phyloP scores from a whole-genome alignment of 37 sponge, comb jelly and placozoan genomes.

The Beroe ovata region DNA sequence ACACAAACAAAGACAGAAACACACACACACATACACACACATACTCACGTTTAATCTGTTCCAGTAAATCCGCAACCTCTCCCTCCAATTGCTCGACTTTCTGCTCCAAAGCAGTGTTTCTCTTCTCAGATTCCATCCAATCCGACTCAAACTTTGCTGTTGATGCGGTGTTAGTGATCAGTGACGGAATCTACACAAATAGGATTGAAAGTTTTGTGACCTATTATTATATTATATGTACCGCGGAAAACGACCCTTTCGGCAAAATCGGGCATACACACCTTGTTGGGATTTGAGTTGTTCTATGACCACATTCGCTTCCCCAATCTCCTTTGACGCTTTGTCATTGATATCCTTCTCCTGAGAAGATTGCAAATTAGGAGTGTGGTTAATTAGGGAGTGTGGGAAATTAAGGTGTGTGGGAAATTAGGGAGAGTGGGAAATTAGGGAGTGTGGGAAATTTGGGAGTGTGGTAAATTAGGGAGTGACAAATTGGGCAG shows the following conservation, averaged over 20 bases:
- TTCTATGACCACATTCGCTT: conserved; percentile 27
- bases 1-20: no score
- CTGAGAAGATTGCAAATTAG: background rate
- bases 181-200: no score
- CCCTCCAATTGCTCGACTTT: conserved; percentile 6
- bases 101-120: background rate
- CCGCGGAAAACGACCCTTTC: no score
- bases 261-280: no score
- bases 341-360: conserved; percentile 32
- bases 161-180: background rate
- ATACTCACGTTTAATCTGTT: conserved; percentile 42
- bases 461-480: no score
- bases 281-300: background rate
- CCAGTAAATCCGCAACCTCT: conserved; percentile 6
- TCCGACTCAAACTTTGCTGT: background rate
- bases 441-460: no score
- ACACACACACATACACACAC: background rate
- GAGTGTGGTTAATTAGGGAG: no score
- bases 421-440: no score
- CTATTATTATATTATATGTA: no score
- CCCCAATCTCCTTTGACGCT: conserved; percentile 14
- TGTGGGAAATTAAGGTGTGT: no score
- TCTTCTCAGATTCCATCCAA: background rate
- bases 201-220: no score
- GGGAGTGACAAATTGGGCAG: no score